Conservation (phyloP, 2,888 invertebrate species). For the Cosmia trapezina region DNA sequence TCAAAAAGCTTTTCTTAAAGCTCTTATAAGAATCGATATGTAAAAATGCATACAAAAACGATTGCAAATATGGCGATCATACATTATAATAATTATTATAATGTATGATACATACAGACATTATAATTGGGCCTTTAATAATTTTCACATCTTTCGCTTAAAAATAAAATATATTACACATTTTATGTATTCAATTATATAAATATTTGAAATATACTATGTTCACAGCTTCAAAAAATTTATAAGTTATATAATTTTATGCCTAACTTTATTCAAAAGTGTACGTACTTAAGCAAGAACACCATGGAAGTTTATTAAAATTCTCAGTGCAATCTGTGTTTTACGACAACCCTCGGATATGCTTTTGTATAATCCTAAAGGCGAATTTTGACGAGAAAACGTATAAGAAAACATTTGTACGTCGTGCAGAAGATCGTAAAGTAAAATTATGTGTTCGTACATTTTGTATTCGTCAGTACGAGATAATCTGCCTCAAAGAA, state of each 20-base stretch:
- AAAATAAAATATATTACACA: no score
- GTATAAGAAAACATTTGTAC: constrained; percentile 73
- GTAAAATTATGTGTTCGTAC: constrained; percentile 63
- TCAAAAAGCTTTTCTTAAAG: neutral
- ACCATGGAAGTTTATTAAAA: constrained; percentile 74
- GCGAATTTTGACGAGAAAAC: constrained; percentile 71
- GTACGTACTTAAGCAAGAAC: constrained; percentile 50
- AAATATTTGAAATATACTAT: neutral
- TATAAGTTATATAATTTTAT: constrained; percentile 37
- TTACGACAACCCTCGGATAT: constrained; percentile 71
- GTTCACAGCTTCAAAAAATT: neutral
- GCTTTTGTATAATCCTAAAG: constrained; percentile 72
- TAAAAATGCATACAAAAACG: neutral
- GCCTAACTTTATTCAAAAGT: constrained; percentile 54
- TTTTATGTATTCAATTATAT: no score
- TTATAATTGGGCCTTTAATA: no score
- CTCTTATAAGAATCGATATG: neutral
- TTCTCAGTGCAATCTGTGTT: constrained; percentile 77
- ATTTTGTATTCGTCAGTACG: constrained; percentile 24
- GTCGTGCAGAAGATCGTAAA: constrained; percentile 67
- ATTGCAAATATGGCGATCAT: neutral
- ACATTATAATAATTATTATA: no score
- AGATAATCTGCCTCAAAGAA: constrained; percentile 4
- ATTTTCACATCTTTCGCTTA: neutral
- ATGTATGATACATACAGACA: no score